These are phyloP conservation scores for Calameuta idolon DNA, from an alignment of 2,888 invertebrate species.

Conservation along the genomic window DNA sequence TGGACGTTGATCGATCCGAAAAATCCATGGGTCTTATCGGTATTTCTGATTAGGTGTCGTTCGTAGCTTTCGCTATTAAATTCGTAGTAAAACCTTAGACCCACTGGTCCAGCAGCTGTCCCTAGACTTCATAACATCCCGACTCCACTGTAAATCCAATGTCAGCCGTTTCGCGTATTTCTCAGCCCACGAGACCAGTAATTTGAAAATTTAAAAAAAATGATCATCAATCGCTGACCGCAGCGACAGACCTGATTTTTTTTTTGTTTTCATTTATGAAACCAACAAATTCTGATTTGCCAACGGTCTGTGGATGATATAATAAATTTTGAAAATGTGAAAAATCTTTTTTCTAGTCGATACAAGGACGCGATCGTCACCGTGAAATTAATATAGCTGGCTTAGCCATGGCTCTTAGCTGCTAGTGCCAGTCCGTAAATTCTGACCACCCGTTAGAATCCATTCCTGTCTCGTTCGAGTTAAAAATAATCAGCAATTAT, in stretches of 20 bases:
- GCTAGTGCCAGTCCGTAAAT: background rate
- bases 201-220: background rate
- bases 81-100: background rate
- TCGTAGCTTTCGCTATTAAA: background rate
- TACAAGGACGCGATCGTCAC: background rate
- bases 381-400: background rate
- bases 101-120: background rate
- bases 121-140: background rate
- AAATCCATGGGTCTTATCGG: background rate
- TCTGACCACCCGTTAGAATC: constrained; percentile 15
- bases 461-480: constrained; percentile 1
- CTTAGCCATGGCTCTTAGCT: background rate
- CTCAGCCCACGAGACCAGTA: background rate
- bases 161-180: background rate
- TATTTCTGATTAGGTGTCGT: background rate
- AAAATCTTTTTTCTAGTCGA: background rate
- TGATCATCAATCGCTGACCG: background rate
- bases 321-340: background rate
- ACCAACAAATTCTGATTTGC: background rate
- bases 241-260: background rate
- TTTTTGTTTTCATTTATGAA: background rate
- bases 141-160: background rate
- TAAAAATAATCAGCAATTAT: constrained; percentile 22
- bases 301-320: background rate
- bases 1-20: background rate